phyloP scores from a whole-genome alignment of 2,888 invertebrate genomes.

The Bembecia ichneumoniformis region DNA sequence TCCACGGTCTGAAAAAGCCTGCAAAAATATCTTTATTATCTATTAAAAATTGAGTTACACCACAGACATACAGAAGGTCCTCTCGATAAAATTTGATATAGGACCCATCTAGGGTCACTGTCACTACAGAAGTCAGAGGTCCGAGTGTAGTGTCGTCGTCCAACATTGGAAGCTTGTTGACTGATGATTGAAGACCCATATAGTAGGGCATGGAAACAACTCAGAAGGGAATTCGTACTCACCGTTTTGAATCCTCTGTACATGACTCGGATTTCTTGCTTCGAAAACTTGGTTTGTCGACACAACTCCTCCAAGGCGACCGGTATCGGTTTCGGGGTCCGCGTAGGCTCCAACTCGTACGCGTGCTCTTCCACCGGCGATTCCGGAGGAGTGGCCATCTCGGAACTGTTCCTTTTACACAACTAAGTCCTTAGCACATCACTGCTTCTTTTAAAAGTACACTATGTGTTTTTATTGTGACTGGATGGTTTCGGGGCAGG shows the following conservation, averaged over 20 bases:
- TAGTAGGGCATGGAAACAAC: no score
- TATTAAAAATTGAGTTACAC: no score
- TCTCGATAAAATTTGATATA: no score
- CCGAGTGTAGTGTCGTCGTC: no score
- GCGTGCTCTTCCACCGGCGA: conserved; percentile 90
- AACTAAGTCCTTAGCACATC: neutral
- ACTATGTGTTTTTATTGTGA: neutral
- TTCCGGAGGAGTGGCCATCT: conserved; percentile 89
- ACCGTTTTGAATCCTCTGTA: conserved; percentile 98
- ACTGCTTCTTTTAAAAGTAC: conserved; percentile 1
- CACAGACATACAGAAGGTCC: no score
- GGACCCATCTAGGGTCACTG: no score
- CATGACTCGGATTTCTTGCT: conserved; percentile 96
- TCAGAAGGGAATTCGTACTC: conserved; percentile 37
- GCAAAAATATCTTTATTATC: no score
- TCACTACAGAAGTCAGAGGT: no score
- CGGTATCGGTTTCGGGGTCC: conserved; percentile 85
- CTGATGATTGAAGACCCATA: no score
- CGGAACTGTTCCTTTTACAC: conserved; percentile 9
- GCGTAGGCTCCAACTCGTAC: conserved; percentile 85
- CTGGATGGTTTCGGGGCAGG: conserved; percentile 35
- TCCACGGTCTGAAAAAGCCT: no score
- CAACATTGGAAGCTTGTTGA: no score
- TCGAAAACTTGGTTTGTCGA: conserved; percentile 93
- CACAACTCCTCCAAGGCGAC: conserved; percentile 92